Percentiles rank a stretch among this genome's conserved stretches.
Conservation (phyloP, 2,888 invertebrate genomes). For the Sthenelais limicola region DNA sequence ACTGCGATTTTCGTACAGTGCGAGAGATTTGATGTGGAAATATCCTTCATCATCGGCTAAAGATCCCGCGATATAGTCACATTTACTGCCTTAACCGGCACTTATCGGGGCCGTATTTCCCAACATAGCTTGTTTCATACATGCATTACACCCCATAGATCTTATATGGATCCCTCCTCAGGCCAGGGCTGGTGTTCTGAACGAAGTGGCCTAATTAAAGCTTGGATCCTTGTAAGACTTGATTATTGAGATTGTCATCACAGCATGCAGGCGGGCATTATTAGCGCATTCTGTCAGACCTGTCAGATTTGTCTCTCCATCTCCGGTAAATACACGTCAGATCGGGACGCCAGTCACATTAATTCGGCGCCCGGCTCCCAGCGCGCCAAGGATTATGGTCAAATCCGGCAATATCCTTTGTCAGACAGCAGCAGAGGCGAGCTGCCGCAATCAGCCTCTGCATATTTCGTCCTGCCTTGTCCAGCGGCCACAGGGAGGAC, state of each 20-base stretch:
- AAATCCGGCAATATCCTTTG: slow-evolving; percentile 37
- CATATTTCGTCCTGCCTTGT: slow-evolving; percentile 5
- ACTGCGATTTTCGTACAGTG: no score
- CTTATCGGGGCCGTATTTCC: slow-evolving; percentile 2
- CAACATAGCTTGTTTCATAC: neutral
- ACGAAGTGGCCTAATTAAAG: slow-evolving; percentile 28
- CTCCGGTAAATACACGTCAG: slow-evolving; percentile 38
- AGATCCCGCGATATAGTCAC: no score
- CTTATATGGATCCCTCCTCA: slow-evolving; percentile 1
- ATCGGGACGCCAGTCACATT: slow-evolving; percentile 23
- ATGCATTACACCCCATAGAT: slow-evolving; percentile 11
- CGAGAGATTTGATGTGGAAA: no score
- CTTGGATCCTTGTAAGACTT: neutral
- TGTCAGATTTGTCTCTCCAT: slow-evolving; percentile 34
- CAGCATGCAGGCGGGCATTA: slow-evolving; percentile 25
- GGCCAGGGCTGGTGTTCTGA: neutral
- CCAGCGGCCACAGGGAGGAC: neutral
- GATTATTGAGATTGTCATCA: slow-evolving; percentile 38
- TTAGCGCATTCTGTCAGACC: slow-evolving; percentile 34
- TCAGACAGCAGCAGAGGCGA: neutral
- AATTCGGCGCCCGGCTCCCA: slow-evolving; percentile 1
- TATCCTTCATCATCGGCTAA: no score
- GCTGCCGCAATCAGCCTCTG: slow-evolving; percentile 26
- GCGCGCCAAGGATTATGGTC: slow-evolving; percentile 11
- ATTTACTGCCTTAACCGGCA: slow-evolving; percentile 20